Evolutionary conservation across 2,888 invertebrate species (phyloP).

Genomic region (Synergus umbraculus): DNA sequence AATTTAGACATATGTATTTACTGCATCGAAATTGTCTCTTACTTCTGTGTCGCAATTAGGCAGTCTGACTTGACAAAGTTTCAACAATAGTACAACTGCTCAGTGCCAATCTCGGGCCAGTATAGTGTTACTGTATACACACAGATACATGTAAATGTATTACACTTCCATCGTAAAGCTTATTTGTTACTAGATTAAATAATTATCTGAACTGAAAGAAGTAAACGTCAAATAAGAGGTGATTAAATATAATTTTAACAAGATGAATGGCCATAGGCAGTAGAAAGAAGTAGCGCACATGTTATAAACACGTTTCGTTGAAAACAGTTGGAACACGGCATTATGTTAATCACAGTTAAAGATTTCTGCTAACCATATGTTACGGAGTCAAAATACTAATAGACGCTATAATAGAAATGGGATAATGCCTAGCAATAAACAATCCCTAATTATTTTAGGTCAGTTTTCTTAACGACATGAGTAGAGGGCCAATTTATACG

Average conservation of each 20-base stretch:
- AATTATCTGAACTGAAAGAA: not conserved
- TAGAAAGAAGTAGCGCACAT: slow-evolving; percentile 7
- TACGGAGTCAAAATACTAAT: slow-evolving; percentile 60
- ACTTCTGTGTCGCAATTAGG: no score
- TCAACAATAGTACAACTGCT: no score
- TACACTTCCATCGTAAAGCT: no score
- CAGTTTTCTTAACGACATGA: not conserved
- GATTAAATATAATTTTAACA: slow-evolving; percentile 10
- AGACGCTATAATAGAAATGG: slow-evolving; percentile 50
- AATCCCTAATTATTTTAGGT: slow-evolving; percentile 27
- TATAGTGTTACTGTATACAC: no score
- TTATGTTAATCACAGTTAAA: slow-evolving; percentile 66
- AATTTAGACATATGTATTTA: no score
- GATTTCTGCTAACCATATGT: slow-evolving; percentile 69
- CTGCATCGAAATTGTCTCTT: no score
- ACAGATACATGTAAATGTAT: no score
- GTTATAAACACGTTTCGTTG: slow-evolving; percentile 51
- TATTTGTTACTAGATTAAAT: not conserved
- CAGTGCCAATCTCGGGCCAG: no score
- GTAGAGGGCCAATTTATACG: not conserved
- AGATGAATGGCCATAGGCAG: not conserved
- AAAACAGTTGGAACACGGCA: slow-evolving; percentile 66
- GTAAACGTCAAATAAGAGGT: not conserved
- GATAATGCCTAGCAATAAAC: slow-evolving; percentile 34
- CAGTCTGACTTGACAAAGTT: no score